Conservation (phyloP, 1,140 invertebrate genomes). For the Colletes gigas region DNA sequence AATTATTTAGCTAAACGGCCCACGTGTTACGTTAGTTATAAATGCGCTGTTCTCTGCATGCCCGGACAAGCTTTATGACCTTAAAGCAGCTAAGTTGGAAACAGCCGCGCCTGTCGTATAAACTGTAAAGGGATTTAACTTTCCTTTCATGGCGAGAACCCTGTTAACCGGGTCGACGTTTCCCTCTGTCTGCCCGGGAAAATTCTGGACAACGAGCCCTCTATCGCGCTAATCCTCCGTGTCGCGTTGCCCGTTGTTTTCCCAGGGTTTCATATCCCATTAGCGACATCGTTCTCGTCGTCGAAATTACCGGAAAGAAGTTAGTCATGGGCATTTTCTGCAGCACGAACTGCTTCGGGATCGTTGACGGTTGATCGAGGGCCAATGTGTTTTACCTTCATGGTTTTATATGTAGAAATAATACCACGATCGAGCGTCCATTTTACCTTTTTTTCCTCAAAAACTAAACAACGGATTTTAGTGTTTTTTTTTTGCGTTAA, state of each 20-base stretch:
- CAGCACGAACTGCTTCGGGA: neutral
- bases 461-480: too few relatives aligned
- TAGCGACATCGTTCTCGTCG: constrained; percentile 42
- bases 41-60: constrained; percentile 73
- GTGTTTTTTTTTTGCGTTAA: too few relatives aligned
- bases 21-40: constrained; percentile 77
- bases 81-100: constrained; percentile 76
- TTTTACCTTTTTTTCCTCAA: too few relatives aligned
- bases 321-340: neutral
- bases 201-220: constrained; percentile 64
- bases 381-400: neutral
- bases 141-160: constrained; percentile 76
- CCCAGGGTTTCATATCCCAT: constrained; percentile 59
- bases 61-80: constrained; percentile 75
- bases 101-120: constrained; percentile 76
- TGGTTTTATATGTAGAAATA: neutral
- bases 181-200: constrained; percentile 65
- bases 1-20: constrained; percentile 79
- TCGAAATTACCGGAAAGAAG: neutral
- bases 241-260: constrained; percentile 62
- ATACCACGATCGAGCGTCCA: neutral
- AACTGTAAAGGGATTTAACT: constrained; percentile 80
- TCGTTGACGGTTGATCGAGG: neutral
- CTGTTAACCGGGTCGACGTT: constrained; percentile 71
- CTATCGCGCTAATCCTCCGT: constrained; percentile 61